Conservation (phyloP, 1,140 invertebrate genomes). For the Harpegnathos saltator region DNA sequence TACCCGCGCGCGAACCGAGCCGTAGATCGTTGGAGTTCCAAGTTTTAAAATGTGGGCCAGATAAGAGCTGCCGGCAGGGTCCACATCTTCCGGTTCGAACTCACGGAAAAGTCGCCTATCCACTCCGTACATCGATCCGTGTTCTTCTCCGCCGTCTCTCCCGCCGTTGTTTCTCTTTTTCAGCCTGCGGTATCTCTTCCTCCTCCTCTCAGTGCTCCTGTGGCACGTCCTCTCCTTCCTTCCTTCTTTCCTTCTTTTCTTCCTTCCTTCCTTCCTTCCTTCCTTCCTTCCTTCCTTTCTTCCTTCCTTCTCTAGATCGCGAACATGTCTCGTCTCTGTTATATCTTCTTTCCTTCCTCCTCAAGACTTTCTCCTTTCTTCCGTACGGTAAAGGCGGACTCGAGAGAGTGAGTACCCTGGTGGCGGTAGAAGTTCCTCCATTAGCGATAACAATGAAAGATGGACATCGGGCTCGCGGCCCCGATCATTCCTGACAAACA, state of each 20-base stretch:
- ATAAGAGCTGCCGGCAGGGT: conserved; percentile 70
- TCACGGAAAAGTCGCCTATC: conserved; percentile 72
- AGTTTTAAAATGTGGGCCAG: conserved; percentile 76
- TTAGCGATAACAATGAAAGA: conserved; percentile 84
- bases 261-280: not conserved
- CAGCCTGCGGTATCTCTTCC: not conserved
- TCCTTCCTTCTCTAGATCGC: not conserved
- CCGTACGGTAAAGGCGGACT: conserved; percentile 55
- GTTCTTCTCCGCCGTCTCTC: not conserved
- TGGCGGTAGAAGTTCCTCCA: conserved; percentile 79
- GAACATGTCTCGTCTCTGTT: conserved; percentile 37
- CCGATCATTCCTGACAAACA: conserved; percentile 78
- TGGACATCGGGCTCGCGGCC: conserved; percentile 71
- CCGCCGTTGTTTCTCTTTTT: not conserved
- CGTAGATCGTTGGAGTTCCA: conserved; percentile 58
- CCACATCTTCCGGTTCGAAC: conserved; percentile 75
- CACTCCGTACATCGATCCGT: conserved; percentile 65
- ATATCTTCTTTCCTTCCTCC: conserved; percentile 24
- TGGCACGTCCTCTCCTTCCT: not conserved
- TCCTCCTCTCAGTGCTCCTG: not conserved
- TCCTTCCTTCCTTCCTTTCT: not conserved
- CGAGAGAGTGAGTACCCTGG: conserved; percentile 56
- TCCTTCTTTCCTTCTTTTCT: not conserved
- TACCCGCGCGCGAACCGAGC: conserved; percentile 42
- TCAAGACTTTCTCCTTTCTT: conserved; percentile 49